A percentile compares a stretch with the other conserved stretches of the same genome.
These are phyloP conservation scores for Leptocoma aspasia DNA, from an alignment of 2,113 vertebrate species.

Conservation along the genomic window DNA sequence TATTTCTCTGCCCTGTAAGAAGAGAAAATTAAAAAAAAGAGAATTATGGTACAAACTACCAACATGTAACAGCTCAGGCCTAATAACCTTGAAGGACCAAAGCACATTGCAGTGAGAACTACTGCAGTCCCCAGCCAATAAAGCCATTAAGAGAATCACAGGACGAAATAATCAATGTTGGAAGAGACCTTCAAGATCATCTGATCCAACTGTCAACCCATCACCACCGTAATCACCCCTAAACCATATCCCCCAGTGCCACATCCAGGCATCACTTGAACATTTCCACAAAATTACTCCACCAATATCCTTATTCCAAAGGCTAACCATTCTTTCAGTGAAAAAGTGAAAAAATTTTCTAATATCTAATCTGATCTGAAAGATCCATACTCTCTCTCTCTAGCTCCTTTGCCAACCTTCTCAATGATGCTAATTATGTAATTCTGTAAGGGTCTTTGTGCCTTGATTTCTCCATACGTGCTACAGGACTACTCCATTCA, in stretches of 20 bases:
- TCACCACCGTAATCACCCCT: not conserved
- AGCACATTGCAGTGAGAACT: not conserved
- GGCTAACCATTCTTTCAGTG: not conserved
- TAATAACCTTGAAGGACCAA: not conserved
- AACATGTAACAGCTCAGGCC: not conserved
- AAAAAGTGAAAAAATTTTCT: not conserved
- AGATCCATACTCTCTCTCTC: not conserved
- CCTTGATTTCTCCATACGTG: not conserved
- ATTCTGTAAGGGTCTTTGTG: not conserved
- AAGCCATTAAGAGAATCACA: not conserved
- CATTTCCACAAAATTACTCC: not conserved
- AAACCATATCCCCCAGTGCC: not conserved
- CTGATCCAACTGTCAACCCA: not conserved
- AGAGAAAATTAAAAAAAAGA: not conserved
- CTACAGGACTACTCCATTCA: not conserved
- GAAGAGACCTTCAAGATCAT: not conserved
- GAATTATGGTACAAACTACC: not conserved
- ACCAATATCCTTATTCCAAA: not conserved
- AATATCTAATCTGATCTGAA: not conserved
- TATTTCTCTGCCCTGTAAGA: conserved; percentile 73
- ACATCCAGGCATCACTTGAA: fast-evolving
- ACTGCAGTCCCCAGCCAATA: not conserved
- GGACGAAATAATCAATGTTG: not conserved
- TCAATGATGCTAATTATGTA: not conserved
- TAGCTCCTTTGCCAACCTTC: not conserved